phyloP scores from a whole-genome alignment of 2,113 vertebrate species.

The Ariopsis seemanni region DNA sequence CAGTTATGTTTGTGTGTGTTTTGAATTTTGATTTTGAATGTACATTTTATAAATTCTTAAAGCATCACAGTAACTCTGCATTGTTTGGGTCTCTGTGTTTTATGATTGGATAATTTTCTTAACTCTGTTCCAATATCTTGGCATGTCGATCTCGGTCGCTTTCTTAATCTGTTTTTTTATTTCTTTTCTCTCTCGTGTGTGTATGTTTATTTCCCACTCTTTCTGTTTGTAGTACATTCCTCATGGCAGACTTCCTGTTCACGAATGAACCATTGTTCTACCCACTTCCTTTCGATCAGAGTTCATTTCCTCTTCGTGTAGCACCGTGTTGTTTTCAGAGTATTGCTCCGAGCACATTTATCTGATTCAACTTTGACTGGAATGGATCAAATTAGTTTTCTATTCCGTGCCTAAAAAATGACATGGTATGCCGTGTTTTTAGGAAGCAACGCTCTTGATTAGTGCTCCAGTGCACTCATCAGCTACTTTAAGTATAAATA shows the following conservation, averaged over 20 bases:
- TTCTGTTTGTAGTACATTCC: slow-evolving; percentile 21
- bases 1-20: not conserved
- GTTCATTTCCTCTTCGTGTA: slow-evolving; percentile 54
- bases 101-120: not conserved
- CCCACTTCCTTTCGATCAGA: slow-evolving; percentile 59
- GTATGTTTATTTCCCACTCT: slow-evolving; percentile 7
- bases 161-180: not conserved
- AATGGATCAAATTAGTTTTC: not conserved
- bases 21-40: not conserved
- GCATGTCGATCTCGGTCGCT: no score
- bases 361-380: not conserved
- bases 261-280: slow-evolving; percentile 63
- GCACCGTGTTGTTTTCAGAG: not conserved
- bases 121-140: not conserved
- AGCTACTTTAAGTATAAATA: not conserved
- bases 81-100: not conserved
- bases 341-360: not conserved
- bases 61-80: slow-evolving; percentile 17
- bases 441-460: not conserved
- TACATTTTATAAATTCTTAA: not conserved
- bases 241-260: slow-evolving; percentile 61
- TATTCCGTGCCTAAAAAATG: not conserved
- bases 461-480: not conserved
- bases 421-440: not conserved
- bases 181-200: not conserved